Evolutionary conservation across 2,888 invertebrate genomes (phyloP).

Genomic region (Tyria jacobaeae): DNA sequence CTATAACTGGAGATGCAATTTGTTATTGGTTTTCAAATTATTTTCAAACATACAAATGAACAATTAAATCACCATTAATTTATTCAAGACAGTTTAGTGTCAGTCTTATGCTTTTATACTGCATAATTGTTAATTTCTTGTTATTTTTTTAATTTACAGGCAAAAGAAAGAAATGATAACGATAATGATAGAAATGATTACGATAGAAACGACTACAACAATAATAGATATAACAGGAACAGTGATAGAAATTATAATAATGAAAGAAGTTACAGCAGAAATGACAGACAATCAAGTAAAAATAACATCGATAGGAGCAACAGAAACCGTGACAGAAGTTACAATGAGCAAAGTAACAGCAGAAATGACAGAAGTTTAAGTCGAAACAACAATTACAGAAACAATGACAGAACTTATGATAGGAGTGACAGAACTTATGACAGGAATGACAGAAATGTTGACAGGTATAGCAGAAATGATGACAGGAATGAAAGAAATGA

Average conservation of each 20-base stretch:
- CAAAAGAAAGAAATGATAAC: neutral
- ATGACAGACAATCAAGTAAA: too few species aligned
- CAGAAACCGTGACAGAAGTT: neutral
- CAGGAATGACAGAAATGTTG: neutral
- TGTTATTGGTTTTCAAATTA: too few species aligned
- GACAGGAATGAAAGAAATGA: constrained; percentile 5
- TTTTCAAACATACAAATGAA: too few species aligned
- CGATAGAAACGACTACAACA: neutral
- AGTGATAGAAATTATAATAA: neutral
- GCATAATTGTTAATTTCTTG: neutral
- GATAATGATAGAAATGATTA: neutral
- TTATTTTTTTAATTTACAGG: constrained; percentile 2
- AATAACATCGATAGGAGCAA: neutral
- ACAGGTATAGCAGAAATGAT: neutral
- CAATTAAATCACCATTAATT: too few species aligned
- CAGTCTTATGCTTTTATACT: neutral
- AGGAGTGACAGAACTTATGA: neutral
- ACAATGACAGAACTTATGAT: neutral
- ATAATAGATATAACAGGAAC: neutral
- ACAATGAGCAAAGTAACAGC: neutral
- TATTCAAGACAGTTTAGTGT: neutral
- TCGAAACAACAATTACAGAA: neutral
- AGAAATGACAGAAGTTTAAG: neutral
- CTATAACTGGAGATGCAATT: too few species aligned
- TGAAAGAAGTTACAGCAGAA: neutral